Conservation (phyloP, 2,113 vertebrate genomes). For the Erinaceus europaeus region DNA sequence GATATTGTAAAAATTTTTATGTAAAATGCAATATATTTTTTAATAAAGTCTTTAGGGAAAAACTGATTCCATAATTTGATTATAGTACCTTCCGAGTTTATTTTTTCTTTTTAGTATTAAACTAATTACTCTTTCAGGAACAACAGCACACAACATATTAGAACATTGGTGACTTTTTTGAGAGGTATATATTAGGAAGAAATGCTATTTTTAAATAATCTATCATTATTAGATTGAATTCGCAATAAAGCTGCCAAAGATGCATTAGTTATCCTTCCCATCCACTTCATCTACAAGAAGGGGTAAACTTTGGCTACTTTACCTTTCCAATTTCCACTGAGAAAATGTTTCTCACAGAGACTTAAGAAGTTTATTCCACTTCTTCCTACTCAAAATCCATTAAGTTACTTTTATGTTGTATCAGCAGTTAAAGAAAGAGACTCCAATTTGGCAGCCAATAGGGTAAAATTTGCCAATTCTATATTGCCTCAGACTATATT, state of each 20-base stretch:
- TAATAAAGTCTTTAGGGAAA: conserved; percentile 36
- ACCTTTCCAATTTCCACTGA: conserved; percentile 21
- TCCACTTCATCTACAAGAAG: conserved; percentile 9
- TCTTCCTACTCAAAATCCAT: conserved; percentile 61
- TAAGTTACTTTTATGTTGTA: conserved; percentile 60
- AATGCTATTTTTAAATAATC: conserved; percentile 26
- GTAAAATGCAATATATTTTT: conserved; percentile 10
- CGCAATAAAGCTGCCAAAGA: conserved; percentile 27
- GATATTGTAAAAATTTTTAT: neutral
- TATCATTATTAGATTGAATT: conserved; percentile 50
- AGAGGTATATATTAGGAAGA: conserved; percentile 4
- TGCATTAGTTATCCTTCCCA: conserved; percentile 27
- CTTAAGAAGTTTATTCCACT: conserved; percentile 52
- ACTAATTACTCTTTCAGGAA: conserved; percentile 11
- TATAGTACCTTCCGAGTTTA: neutral
- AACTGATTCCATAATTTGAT: conserved; percentile 10
- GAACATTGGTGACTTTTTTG: neutral
- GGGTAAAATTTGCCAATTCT: conserved; percentile 55
- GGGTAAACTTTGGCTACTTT: conserved; percentile 5
- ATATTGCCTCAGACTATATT: conserved; percentile 34
- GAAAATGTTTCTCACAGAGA: conserved; percentile 16
- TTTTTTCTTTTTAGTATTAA: neutral
- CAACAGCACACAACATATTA: neutral
- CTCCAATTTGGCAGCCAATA: conserved; percentile 50
- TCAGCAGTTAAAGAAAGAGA: conserved; percentile 57